Evolutionary conservation across 2,888 invertebrate species (phyloP).

Genomic region (Coleophora flavipennella): DNA sequence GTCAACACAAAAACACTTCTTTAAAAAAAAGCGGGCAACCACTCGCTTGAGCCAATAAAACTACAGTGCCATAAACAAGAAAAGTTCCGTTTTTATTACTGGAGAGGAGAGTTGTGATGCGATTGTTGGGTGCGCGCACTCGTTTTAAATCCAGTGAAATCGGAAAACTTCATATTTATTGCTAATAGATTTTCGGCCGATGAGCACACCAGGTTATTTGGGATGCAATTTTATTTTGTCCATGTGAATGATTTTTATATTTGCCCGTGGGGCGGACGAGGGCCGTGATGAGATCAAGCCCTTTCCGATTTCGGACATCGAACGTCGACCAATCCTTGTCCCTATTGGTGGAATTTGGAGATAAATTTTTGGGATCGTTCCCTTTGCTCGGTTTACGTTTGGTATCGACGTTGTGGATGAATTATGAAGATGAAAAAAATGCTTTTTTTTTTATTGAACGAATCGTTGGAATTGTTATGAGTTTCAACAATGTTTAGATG

Average conservation of each 20-base stretch:
- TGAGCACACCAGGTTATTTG: conserved; percentile 66
- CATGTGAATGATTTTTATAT: conserved; percentile 72
- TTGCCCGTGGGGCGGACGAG: conserved; percentile 48
- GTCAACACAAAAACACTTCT: too few species aligned
- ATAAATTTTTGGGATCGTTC: conserved; percentile 13
- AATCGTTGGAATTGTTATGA: too few species aligned
- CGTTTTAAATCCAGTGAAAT: conserved; percentile 68
- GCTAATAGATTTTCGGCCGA: conserved; percentile 70
- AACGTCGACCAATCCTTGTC: conserved; percentile 41
- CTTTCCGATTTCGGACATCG: conserved; percentile 51
- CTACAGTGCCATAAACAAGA: conserved; percentile 52
- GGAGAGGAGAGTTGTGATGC: conserved; percentile 17
- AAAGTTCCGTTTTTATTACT: conserved; percentile 47
- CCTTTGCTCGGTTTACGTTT: too few species aligned
- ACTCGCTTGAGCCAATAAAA: conserved; percentile 43
- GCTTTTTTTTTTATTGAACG: too few species aligned
- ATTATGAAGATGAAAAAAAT: too few species aligned
- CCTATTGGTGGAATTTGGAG: conserved; percentile 29
- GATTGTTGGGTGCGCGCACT: conserved; percentile 28
- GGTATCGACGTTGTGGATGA: too few species aligned
- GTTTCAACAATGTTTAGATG: too few species aligned
- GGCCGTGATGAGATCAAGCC: conserved; percentile 35
- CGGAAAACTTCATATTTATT: conserved; percentile 73
- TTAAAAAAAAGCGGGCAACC: conserved; percentile 22
- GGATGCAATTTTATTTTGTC: conserved; percentile 72